Evolutionary conservation across 2,888 invertebrate genomes (phyloP).

Genomic region (Xanthorhoe spadicearia): DNA sequence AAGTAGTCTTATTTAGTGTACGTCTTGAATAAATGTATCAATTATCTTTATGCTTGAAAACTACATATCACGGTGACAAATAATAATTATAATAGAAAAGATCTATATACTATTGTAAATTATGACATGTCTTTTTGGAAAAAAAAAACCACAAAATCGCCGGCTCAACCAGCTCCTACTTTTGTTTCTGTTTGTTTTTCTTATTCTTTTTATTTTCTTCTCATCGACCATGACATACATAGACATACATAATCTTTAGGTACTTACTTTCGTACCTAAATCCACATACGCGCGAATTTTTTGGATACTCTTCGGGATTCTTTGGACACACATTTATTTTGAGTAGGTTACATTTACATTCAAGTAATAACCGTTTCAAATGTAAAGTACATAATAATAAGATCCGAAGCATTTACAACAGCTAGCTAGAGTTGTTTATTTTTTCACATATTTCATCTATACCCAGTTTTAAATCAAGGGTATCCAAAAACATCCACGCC

Average conservation of each 20-base stretch:
- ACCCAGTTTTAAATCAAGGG: not conserved
- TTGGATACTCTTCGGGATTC: constrained; percentile 21
- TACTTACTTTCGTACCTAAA: constrained; percentile 20
- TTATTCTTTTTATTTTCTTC: constrained; percentile 38
- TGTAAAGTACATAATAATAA: too few relatives aligned
- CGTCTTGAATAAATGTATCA: constrained; percentile 54
- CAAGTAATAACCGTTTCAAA: not conserved
- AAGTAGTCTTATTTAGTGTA: constrained; percentile 41
- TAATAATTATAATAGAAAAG: constrained; percentile 56
- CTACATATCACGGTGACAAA: constrained; percentile 81
- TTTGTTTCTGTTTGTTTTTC: constrained; percentile 40
- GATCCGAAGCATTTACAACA: too few relatives aligned
- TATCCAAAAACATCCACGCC: constrained; percentile 22
- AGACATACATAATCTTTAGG: constrained; percentile 25
- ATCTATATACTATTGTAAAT: constrained; percentile 14
- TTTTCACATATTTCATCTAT: too few relatives aligned
- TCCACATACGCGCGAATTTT: constrained; percentile 18
- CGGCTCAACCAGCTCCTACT: constrained; percentile 52
- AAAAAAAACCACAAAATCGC: constrained; percentile 33
- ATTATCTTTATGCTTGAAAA: constrained; percentile 63
- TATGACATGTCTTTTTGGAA: constrained; percentile 57
- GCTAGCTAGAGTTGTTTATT: too few relatives aligned
- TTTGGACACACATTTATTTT: not conserved
- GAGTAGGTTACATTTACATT: too few relatives aligned
- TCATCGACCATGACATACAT: constrained; percentile 38